phyloP scores from a whole-genome alignment of 2,797 vertebrate species.

The Arvicola amphibius region DNA sequence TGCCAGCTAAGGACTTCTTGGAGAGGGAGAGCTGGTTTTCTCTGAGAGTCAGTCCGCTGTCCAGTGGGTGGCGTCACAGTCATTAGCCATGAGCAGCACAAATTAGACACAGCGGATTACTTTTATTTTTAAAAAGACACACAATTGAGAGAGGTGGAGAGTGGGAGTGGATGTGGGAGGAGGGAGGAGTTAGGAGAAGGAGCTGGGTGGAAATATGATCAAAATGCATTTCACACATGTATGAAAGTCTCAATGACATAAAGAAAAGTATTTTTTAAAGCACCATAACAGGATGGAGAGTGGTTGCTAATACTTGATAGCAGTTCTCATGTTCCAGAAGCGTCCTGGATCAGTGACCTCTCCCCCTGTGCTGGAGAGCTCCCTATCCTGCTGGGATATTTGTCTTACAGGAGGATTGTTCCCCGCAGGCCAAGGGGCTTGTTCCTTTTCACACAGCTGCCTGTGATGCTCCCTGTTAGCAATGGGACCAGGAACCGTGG shows the following conservation, averaged over 20 bases:
- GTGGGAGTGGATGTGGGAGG: not conserved
- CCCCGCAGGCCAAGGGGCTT: not conserved
- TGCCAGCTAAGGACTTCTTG: not conserved
- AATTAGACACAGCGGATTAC: not conserved
- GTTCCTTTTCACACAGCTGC: not conserved
- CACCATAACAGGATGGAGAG: not conserved
- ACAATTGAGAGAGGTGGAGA: not conserved
- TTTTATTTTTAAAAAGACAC: not conserved
- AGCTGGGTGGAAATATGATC: not conserved
- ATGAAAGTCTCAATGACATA: not conserved
- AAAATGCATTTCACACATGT: not conserved
- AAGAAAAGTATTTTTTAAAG: not conserved
- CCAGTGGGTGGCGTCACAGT: not conserved
- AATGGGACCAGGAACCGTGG: rapidly evolving
- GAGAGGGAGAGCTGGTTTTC: not conserved
- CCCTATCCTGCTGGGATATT: not conserved
- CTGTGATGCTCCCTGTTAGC: not conserved
- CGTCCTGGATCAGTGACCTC: not conserved
- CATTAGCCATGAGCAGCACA: not conserved
- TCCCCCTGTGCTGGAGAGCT: not conserved
- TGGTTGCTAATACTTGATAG: not conserved
- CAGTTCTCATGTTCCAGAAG: not conserved
- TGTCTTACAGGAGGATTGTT: no score
- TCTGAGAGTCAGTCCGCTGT: not conserved
- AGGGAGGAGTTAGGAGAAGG: not conserved